Evolutionary conservation across 2,797 vertebrate species (phyloP).

Genomic region (Poecilia gillii): DNA sequence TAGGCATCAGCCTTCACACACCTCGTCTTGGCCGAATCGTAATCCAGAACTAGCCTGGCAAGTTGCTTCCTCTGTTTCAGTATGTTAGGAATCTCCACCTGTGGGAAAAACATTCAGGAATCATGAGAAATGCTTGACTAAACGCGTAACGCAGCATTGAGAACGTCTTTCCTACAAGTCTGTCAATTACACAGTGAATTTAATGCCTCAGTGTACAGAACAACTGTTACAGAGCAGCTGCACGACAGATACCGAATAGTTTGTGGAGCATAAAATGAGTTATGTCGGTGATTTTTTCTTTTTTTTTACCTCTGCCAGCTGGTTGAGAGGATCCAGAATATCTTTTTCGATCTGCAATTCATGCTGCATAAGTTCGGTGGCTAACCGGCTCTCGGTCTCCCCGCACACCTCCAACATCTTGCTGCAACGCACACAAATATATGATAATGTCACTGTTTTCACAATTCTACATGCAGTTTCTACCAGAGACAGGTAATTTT

Average conservation of each 20-base stretch:
- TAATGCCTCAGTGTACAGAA: slow-evolving; percentile 1
- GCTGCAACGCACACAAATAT: slow-evolving; percentile 69
- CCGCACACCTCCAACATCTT: slow-evolving; percentile 95
- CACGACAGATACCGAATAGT: not conserved
- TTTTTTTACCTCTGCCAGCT: slow-evolving; percentile 72
- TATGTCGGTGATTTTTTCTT: not conserved
- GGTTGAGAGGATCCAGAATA: slow-evolving; percentile 89
- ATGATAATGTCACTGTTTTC: slow-evolving; percentile 12
- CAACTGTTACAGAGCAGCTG: not conserved
- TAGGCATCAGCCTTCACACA: slow-evolving; percentile 17
- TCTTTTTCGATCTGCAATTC: slow-evolving; percentile 92
- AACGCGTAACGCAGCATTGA: not conserved
- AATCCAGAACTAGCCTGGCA: slow-evolving; percentile 93
- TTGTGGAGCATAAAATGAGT: not conserved
- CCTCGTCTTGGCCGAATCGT: slow-evolving; percentile 94
- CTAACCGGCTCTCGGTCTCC: slow-evolving; percentile 89
- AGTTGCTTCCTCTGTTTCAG: slow-evolving; percentile 96
- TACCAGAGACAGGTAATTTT: not conserved
- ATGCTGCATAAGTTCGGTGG: slow-evolving; percentile 89
- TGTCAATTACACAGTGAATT: slow-evolving; percentile 10
- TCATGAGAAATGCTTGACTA: not conserved
- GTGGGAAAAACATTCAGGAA: slow-evolving; percentile 24
- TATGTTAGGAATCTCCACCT: slow-evolving; percentile 97
- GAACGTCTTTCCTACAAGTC: slow-evolving; percentile 13
- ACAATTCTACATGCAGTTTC: slow-evolving; percentile 7